Percentiles rank a stretch among this genome's conserved stretches.
These are phyloP conservation scores for Asobara japonica DNA, from an alignment of 1,140 invertebrate genomes.

Conservation along the genomic window DNA sequence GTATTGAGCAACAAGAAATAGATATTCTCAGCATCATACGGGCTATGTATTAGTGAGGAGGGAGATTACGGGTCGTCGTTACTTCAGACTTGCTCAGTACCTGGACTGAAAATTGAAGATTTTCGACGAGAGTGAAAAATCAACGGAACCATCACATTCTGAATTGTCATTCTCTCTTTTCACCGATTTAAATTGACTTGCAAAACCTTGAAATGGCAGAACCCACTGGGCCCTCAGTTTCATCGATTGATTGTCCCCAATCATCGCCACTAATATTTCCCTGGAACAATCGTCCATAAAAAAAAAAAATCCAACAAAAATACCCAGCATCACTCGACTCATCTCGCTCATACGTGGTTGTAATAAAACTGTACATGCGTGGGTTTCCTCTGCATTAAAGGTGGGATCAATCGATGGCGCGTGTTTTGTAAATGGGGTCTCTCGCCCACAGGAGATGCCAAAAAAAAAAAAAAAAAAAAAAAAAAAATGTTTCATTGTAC, in stretches of 20 bases:
- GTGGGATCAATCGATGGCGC: constrained; percentile 2
- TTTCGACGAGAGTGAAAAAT: too few relatives aligned
- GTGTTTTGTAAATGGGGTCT: constrained; percentile 15
- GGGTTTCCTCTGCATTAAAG: not conserved
- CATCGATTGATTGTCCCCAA: not conserved
- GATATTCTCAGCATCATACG: not conserved
- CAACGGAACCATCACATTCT: too few relatives aligned
- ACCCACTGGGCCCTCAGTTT: not conserved
- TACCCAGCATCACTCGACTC: not conserved
- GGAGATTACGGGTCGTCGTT: too few relatives aligned
- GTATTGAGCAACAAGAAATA: not conserved
- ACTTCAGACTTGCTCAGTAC: too few relatives aligned
- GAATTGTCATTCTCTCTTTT: too few relatives aligned
- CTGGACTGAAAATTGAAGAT: too few relatives aligned
- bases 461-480: too few relatives aligned
- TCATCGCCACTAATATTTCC: not conserved
- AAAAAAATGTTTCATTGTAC: constrained; percentile 7
- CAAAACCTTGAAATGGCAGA: not conserved
- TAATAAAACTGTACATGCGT: not conserved
- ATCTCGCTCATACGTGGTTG: not conserved
- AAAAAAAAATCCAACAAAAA: not conserved
- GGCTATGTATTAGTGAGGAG: not conserved
- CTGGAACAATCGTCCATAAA: not conserved
- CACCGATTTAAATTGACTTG: too few relatives aligned
- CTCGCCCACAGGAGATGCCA: not conserved